Base-by-base conservation (phyloP, 2,113 vertebrate species). In the Colistium nudipinnis region DNA sequence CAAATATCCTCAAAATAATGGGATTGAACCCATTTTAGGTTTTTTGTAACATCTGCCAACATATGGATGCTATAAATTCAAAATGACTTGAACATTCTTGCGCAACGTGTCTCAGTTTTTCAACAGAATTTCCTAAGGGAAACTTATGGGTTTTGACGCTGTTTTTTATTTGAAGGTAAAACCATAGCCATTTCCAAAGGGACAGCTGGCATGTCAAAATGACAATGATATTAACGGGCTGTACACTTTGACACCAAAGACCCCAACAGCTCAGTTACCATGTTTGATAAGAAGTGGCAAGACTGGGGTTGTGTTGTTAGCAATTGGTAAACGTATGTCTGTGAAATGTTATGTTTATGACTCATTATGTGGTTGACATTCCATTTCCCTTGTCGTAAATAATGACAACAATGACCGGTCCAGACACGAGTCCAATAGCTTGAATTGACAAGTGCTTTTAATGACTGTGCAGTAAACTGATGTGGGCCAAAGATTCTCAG, bases 21-120 rank as follows among this genome's bases (percentile, higher is more conserved):
- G n/a, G n/a, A n/a, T n/a, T n/a, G n/a, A n/a, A n/a, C n/a, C n/a
- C n/a, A n/a, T n/a, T n/a, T n/a, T n/a, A n/a, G n/a, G n/a, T n/a
- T n/a, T n/a, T n/a, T n/a, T n/a, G n/a, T n/a, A n/a, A n/a, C n/a
- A n/a, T n/a, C n/a, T n/a, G n/a, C n/a, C 6, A 43, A 19, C 41
- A 90, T 80, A 85, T 89, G 85, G 80, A 83, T 70, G 62, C 81
- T 56, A 87, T 88, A 78, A 85, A 89, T 87, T 69, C 66, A 79
- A 81, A 72, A 68, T 35, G 71, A 67, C 65, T 59, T 52, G 70
- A 84, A 83, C 87, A 87, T 87, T 88, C 66, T 74, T 77, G 28
- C 22, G 36, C 27, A 56, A 73, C 59, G 63, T 56, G 41, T 62
- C 83, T 70, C 38, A 62, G 20, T 60, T 81, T 69, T 68, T 57